Evolutionary conservation across 2,888 invertebrate species (phyloP).

Genomic region (Drosophila stalkeri): DNA sequence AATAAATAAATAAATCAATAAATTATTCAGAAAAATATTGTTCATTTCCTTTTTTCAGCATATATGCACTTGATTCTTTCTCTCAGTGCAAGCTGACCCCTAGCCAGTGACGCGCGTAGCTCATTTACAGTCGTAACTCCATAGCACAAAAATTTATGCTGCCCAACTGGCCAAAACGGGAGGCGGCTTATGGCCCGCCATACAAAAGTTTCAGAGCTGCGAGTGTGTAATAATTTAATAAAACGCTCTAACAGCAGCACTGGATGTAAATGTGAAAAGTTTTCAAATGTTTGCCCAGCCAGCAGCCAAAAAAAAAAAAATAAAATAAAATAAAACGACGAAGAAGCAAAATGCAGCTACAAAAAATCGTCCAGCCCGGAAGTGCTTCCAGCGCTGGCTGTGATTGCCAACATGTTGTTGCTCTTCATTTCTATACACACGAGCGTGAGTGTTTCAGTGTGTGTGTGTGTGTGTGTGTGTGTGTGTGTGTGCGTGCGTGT

Average conservation of each 20-base stretch:
- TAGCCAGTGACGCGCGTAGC: slow-evolving; percentile 56
- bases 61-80: not conserved
- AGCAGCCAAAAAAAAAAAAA: slow-evolving; percentile 38
- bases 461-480: too few species aligned
- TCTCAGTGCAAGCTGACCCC: slow-evolving; percentile 38
- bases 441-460: slow-evolving; percentile 23
- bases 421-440: slow-evolving; percentile 35
- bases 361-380: slow-evolving; percentile 51
- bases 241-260: slow-evolving; percentile 75
- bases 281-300: slow-evolving; percentile 74
- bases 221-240: slow-evolving; percentile 75
- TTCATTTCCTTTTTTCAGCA: too few species aligned
- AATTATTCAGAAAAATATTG: too few species aligned
- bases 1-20: too few species aligned
- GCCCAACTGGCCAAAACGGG: slow-evolving; percentile 48
- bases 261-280: slow-evolving; percentile 79
- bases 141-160: slow-evolving; percentile 66
- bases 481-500: slow-evolving; percentile 25
- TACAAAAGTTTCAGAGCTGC: slow-evolving; percentile 19
- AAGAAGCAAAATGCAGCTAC: slow-evolving; percentile 26
- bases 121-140: slow-evolving; percentile 67
- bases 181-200: slow-evolving; percentile 31
- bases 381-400: slow-evolving; percentile 65
- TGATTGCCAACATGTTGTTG: slow-evolving; percentile 72
- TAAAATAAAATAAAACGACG: slow-evolving; percentile 3